Conservation (phyloP, 2,797 vertebrate genomes). For the Ctenochaetus hawaiiensis region DNA sequence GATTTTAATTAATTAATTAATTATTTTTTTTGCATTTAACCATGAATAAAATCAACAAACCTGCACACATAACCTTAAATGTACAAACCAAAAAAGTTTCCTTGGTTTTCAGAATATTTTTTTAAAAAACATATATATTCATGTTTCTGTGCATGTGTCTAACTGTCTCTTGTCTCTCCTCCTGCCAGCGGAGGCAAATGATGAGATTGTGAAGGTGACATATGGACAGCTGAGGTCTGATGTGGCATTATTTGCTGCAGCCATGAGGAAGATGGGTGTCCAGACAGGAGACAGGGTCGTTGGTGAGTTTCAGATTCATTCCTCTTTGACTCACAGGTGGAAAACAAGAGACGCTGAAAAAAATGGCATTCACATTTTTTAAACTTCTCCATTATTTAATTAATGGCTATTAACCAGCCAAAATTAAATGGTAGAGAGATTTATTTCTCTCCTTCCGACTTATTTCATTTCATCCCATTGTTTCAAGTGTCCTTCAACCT, state of each 20-base stretch:
- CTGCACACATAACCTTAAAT: neutral
- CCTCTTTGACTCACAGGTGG: neutral
- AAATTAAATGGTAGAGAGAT: neutral
- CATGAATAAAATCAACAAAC: too few species aligned
- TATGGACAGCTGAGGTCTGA: slow-evolving; percentile 90
- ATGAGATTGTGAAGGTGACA: slow-evolving; percentile 94
- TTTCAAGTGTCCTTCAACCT: neutral
- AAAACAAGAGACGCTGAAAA: neutral
- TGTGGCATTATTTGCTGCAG: slow-evolving; percentile 93
- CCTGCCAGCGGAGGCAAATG: slow-evolving; percentile 89
- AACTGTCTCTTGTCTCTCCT: slow-evolving; percentile 21
- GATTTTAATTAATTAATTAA: too few species aligned
- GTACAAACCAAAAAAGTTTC: neutral
- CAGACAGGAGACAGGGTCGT: slow-evolving; percentile 92
- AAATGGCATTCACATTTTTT: neutral
- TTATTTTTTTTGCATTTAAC: too few species aligned
- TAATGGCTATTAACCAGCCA: neutral
- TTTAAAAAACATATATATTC: too few species aligned
- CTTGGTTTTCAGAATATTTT: neutral
- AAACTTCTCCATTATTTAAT: neutral
- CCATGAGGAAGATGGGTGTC: slow-evolving; percentile 96
- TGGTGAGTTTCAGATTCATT: slow-evolving; percentile 83
- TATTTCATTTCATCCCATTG: neutral
- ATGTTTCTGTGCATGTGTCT: neutral
- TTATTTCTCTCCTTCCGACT: neutral